These are phyloP conservation scores for Didymodactylos carnosus DNA, from an alignment of 2,888 invertebrate species.

Conservation along the genomic window DNA sequence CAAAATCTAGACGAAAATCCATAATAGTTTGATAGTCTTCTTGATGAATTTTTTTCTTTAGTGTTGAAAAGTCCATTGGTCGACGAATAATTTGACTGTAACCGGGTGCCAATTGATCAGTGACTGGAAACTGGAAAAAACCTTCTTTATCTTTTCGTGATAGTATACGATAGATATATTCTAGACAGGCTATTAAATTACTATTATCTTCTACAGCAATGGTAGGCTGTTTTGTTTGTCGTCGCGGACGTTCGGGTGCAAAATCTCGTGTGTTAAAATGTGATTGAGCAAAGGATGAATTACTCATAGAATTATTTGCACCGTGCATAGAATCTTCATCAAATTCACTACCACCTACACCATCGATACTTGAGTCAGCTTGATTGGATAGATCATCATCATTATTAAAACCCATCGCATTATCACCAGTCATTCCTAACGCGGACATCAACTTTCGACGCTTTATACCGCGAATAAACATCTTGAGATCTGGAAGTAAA, in stretches of 20 bases:
- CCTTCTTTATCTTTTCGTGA: constrained; percentile 13
- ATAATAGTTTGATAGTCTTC: constrained; percentile 7
- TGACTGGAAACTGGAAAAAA: constrained; percentile 7
- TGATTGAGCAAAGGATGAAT: background rate
- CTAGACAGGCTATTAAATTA: constrained; percentile 2
- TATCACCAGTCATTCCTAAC: too few species aligned
- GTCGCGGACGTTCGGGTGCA: background rate
- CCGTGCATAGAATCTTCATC: background rate
- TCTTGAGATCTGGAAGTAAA: too few species aligned
- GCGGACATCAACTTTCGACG: background rate
- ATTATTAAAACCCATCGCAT: background rate
- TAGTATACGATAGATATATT: constrained; percentile 7
- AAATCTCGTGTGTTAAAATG: background rate
- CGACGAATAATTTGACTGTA: constrained; percentile 6
- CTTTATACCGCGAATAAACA: background rate
- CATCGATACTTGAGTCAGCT: too few species aligned
- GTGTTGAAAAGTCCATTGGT: constrained; percentile 12
- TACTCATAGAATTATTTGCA: background rate
- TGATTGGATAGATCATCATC: background rate
- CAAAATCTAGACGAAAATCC: constrained; percentile 5
- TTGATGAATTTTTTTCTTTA: constrained; percentile 11
- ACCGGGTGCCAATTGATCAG: constrained; percentile 12
- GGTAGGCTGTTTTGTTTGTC: background rate
- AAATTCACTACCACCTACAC: background rate
- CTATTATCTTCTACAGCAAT: background rate